Conservation (phyloP, 2,888 invertebrate genomes). For the Clunio marinus region DNA sequence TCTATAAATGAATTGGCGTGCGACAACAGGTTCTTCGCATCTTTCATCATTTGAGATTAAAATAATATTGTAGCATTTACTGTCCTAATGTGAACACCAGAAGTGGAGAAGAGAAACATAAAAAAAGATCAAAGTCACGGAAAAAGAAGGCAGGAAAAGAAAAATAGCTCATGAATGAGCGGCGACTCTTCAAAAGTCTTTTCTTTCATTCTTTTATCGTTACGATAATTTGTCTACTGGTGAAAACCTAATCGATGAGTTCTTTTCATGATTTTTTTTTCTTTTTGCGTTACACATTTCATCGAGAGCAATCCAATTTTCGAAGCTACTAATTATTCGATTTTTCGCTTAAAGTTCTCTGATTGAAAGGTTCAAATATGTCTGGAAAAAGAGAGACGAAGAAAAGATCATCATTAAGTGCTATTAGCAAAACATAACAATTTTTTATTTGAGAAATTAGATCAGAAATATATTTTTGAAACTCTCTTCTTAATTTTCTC, state of each 20-base stretch:
- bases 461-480: neutral
- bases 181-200: neutral
- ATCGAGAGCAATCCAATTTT: slow-evolving; percentile 10
- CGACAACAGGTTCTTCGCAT: neutral
- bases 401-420: neutral
- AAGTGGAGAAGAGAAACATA: neutral
- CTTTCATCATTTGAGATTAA: neutral
- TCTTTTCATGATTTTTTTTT: neutral
- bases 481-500: too few species aligned
- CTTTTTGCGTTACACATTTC: neutral
- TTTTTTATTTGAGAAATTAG: neutral
- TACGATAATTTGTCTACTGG: neutral
- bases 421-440: neutral
- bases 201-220: neutral
- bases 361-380: neutral
- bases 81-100: slow-evolving; percentile 1
- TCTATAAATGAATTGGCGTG: too few species aligned
- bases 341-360: neutral
- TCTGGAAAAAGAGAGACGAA: neutral
- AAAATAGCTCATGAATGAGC: neutral
- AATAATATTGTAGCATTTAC: neutral
- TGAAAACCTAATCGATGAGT: neutral
- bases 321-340: neutral
- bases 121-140: slow-evolving; percentile 11
- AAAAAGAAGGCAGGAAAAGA: neutral